A percentile compares a stretch with the other conserved stretches of the same genome.
These are phyloP conservation scores for Zoanthus sociatus DNA, from an alignment of 92 coral and sea anemone species.

Conservation along the genomic window DNA sequence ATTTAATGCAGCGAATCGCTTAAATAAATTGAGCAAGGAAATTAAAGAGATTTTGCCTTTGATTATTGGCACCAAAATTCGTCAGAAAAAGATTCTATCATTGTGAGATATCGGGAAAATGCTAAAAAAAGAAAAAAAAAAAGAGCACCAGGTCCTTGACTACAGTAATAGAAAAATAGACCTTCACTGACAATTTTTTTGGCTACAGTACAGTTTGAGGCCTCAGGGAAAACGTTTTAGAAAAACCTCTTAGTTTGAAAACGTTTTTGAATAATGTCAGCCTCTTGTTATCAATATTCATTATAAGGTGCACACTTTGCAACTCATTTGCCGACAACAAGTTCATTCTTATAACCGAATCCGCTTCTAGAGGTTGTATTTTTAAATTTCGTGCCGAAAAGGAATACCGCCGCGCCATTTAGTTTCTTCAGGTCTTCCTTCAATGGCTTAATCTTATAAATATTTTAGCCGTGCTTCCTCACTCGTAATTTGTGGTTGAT, in stretches of 20 bases:
- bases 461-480: conserved; percentile 14
- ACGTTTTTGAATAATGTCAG: conserved; percentile 13
- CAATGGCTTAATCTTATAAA: conserved; percentile 13
- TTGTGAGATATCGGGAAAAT: conserved; percentile 18
- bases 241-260: conserved; percentile 1
- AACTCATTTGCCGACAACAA: conserved; percentile 33
- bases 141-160: conserved; percentile 1
- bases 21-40: conserved; percentile 44
- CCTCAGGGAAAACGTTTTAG: background rate
- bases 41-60: conserved; percentile 22
- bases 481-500: conserved; percentile 36
- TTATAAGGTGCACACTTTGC: conserved; percentile 14
- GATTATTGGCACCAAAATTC: conserved; percentile 36
- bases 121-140: conserved; percentile 1
- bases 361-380: background rate
- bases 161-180: background rate
- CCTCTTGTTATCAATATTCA: conserved; percentile 22
- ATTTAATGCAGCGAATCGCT: conserved; percentile 27
- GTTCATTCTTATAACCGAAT: background rate
- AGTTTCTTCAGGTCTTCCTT: background rate
- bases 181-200: background rate
- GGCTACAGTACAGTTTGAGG: conserved; percentile 8
- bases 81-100: conserved; percentile 45
- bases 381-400: background rate
- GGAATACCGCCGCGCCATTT: background rate